These are phyloP conservation scores for Acrocephalus arundinaceus DNA, from an alignment of 2,113 vertebrate genomes.

Conservation along the genomic window DNA sequence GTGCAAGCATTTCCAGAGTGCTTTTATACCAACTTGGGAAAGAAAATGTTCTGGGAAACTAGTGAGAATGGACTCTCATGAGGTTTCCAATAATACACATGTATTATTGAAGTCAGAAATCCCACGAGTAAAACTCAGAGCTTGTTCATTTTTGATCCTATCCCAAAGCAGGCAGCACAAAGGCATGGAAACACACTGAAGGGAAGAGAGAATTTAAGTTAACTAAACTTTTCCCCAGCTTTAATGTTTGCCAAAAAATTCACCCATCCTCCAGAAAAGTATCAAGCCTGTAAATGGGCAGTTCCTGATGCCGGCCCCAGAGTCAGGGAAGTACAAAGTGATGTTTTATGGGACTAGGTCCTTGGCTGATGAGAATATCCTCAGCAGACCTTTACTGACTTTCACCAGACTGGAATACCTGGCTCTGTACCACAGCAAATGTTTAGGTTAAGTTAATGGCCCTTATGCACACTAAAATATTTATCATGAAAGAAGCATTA, in stretches of 20 bases:
- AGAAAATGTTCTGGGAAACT: constrained; percentile 51
- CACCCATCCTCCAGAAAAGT: not conserved
- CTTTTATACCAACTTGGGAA: constrained; percentile 33
- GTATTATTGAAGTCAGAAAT: constrained; percentile 58
- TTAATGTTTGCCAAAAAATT: constrained; percentile 21
- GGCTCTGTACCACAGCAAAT: constrained; percentile 24
- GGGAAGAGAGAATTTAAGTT: not conserved
- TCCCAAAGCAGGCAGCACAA: constrained; percentile 49
- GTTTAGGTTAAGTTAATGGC: constrained; percentile 31
- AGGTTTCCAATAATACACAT: constrained; percentile 58
- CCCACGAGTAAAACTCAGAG: constrained; percentile 22
- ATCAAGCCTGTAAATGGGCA: not conserved
- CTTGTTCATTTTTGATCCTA: constrained; percentile 51
- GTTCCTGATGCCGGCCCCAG: not conserved
- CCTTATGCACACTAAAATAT: not conserved
- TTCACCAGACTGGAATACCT: constrained; percentile 31
- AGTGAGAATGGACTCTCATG: constrained; percentile 51
- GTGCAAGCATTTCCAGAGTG: constrained; percentile 11
- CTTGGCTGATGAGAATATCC: constrained; percentile 9
- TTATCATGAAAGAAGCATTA: not conserved
- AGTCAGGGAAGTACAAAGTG: not conserved
- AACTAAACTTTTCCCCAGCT: constrained; percentile 4
- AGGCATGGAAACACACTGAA: not conserved
- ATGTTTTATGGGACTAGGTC: not conserved
- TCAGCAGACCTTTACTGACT: constrained; percentile 31